These are phyloP conservation scores for Stomatorhinus walkeri DNA, from an alignment of 2,797 vertebrate genomes.

Conservation along the genomic window DNA sequence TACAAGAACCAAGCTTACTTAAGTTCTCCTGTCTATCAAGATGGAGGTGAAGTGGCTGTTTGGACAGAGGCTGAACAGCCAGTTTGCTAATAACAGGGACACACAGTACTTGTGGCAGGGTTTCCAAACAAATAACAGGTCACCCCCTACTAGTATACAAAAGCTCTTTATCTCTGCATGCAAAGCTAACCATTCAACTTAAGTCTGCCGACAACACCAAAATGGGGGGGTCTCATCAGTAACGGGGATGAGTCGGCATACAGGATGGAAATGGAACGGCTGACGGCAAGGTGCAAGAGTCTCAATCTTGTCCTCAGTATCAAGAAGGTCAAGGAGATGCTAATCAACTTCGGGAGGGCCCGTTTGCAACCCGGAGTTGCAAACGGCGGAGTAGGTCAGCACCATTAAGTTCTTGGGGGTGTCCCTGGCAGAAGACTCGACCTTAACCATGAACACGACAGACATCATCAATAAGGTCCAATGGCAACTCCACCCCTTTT, in stretches of 20 bases:
- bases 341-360: neutral
- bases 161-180: neutral
- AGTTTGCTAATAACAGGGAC: neutral
- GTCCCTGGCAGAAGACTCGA: neutral
- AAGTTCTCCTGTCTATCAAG: neutral
- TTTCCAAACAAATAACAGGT: neutral
- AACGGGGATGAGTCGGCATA: neutral
- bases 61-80: neutral
- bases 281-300: neutral
- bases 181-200: neutral
- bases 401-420: neutral
- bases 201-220: neutral
- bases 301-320: neutral
- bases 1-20: neutral
- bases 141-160: neutral
- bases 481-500: neutral
- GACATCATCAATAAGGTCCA: neutral
- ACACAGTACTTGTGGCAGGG: neutral
- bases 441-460: neutral
- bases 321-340: neutral
- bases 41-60: neutral
- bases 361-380: neutral
- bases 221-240: neutral
- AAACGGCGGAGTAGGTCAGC: neutral
- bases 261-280: neutral